Percentiles rank a stretch among this genome's conserved stretches.
These are phyloP conservation scores for Listronotus oregonensis DNA, from an alignment of 1,140 invertebrate genomes.

Conservation along the genomic window DNA sequence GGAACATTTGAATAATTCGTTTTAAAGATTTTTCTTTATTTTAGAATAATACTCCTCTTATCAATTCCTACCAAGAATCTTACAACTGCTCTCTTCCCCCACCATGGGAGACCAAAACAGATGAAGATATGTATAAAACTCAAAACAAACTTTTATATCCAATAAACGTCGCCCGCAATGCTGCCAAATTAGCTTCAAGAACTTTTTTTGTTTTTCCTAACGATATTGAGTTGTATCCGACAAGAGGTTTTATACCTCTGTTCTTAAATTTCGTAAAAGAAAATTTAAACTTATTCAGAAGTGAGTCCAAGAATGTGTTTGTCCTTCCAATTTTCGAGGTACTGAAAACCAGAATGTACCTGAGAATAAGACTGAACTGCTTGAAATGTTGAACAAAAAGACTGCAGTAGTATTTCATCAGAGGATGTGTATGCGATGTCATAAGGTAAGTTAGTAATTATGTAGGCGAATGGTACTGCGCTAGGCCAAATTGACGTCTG, in stretches of 20 bases:
- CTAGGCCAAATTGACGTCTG: no score
- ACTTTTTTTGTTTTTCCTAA: slow-evolving; percentile 74
- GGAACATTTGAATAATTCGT: no score
- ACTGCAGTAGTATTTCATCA: slow-evolving; percentile 62
- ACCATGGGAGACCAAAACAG: slow-evolving; percentile 30
- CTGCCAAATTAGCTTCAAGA: slow-evolving; percentile 64
- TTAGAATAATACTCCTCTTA: no score
- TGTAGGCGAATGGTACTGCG: no score
- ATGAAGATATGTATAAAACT: slow-evolving; percentile 48
- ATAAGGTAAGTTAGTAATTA: slow-evolving; percentile 57
- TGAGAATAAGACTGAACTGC: slow-evolving; percentile 54
- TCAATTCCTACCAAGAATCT: no score
- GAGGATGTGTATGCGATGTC: slow-evolving; percentile 62
- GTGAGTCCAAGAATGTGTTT: slow-evolving; percentile 46
- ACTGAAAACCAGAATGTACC: slow-evolving; percentile 47
- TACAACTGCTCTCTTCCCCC: slow-evolving; percentile 31
- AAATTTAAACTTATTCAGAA: slow-evolving; percentile 18
- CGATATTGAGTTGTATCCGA: slow-evolving; percentile 75
- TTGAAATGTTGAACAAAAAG: slow-evolving; percentile 54
- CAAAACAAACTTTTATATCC: slow-evolving; percentile 67
- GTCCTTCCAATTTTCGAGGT: slow-evolving; percentile 62
- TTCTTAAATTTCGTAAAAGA: slow-evolving; percentile 51
- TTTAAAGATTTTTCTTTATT: no score
- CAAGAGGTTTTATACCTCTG: slow-evolving; percentile 48
- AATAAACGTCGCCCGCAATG: slow-evolving; percentile 76